phyloP scores from a whole-genome alignment of 1,140 invertebrate species.

The Hypothenemus hampei region DNA sequence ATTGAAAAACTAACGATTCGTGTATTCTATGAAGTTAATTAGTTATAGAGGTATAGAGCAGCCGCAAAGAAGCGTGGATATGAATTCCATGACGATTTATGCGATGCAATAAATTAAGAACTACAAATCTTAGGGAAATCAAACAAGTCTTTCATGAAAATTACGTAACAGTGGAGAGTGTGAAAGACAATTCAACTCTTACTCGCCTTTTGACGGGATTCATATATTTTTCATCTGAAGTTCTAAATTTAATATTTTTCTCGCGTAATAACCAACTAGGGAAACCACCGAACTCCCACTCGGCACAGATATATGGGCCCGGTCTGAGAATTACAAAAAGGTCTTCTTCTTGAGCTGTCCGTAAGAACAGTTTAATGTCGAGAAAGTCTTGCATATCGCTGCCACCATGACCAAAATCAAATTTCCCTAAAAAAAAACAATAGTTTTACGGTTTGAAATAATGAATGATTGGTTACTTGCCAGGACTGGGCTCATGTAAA shows the following conservation, averaged over 20 bases:
- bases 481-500: slow-evolving; percentile 64
- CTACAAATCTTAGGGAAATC: too few relatives aligned
- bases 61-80: neutral
- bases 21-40: neutral
- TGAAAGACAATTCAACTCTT: neutral
- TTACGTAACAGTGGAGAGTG: too few relatives aligned
- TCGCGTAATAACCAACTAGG: slow-evolving; percentile 33
- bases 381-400: slow-evolving; percentile 61
- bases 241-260: slow-evolving; percentile 47
- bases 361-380: slow-evolving; percentile 63
- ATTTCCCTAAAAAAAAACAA: slow-evolving; percentile 36
- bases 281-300: slow-evolving; percentile 56
- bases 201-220: slow-evolving; percentile 44
- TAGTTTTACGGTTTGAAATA: neutral
- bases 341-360: slow-evolving; percentile 73
- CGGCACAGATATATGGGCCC: slow-evolving; percentile 92
- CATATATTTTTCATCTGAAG: slow-evolving; percentile 47
- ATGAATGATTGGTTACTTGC: neutral
- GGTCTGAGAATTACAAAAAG: slow-evolving; percentile 80
- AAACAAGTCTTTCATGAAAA: too few relatives aligned
- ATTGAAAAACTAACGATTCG: too few relatives aligned
- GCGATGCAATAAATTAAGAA: neutral
- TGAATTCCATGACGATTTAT: neutral
- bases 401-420: slow-evolving; percentile 62
- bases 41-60: neutral